A percentile compares a stretch with the other conserved stretches of the same genome.
Conservation (phyloP, 2,888 invertebrate genomes). For the Carpatolechia fugitivella region DNA sequence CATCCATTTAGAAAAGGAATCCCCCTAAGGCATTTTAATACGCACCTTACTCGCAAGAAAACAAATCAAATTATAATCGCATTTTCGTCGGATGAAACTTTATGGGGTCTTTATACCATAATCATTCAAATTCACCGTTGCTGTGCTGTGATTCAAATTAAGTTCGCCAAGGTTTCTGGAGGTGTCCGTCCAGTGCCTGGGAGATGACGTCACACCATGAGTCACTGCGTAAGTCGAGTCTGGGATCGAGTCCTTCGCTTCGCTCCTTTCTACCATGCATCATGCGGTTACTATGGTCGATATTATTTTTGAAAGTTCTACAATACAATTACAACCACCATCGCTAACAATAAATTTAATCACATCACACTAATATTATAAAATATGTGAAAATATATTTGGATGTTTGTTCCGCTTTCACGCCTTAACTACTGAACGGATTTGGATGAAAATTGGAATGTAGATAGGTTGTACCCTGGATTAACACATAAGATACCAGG, state of each 20-base stretch:
- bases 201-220: slow-evolving; percentile 10
- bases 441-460: no score
- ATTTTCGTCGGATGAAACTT: slow-evolving; percentile 10
- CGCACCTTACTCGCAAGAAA: slow-evolving; percentile 5
- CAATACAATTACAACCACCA: no score
- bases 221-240: slow-evolving; percentile 4
- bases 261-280: slow-evolving; percentile 8
- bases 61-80: slow-evolving; percentile 12
- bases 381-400: no score
- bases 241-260: slow-evolving; percentile 10
- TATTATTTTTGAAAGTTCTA: slow-evolving; percentile 20
- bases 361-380: no score
- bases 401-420: no score
- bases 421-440: no score
- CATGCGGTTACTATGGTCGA: background rate
- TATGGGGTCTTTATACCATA: slow-evolving; percentile 5
- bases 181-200: background rate
- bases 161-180: slow-evolving; percentile 6
- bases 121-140: slow-evolving; percentile 6
- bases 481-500: no score
- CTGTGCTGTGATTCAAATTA: slow-evolving; percentile 6
- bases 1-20: slow-evolving; percentile 9
- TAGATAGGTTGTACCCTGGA: no score
- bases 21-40: slow-evolving; percentile 6
- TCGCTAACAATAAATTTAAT: no score